Conservation (phyloP, 2,797 vertebrate species). For the Microctenopoma stevenorrisi region DNA sequence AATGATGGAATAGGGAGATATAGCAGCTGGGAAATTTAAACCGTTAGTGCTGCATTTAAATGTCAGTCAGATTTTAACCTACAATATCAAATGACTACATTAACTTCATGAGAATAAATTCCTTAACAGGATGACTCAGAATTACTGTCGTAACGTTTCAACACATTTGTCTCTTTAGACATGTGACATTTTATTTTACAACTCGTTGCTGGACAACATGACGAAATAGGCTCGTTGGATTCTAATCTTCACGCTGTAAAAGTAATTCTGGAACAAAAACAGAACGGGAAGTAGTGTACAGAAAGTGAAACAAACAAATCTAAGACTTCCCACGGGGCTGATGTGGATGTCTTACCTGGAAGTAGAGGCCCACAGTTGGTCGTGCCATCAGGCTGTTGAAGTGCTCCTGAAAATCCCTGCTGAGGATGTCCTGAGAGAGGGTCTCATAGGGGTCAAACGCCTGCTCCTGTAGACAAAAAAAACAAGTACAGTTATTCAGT, state of each 20-base stretch:
- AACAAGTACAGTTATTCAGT: not conserved
- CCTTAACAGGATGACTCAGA: too few relatives aligned
- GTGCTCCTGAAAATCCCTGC: conserved; percentile 91
- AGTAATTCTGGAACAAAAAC: not conserved
- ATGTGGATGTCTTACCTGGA: conserved; percentile 88
- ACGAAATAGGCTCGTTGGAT: too few relatives aligned
- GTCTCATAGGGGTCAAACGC: conserved; percentile 99
- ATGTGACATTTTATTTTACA: too few relatives aligned
- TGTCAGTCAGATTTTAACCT: not conserved
- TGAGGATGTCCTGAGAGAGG: conserved; percentile 96
- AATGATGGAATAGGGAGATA: not conserved
- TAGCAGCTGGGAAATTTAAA: not conserved
- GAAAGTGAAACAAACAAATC: too few relatives aligned
- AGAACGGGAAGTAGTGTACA: too few relatives aligned
- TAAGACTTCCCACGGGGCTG: not conserved
- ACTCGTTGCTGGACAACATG: too few relatives aligned
- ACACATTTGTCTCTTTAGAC: too few relatives aligned
- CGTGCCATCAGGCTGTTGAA: conserved; percentile 94
- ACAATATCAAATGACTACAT: too few relatives aligned
- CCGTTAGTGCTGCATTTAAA: not conserved
- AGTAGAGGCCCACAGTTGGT: conserved; percentile 90
- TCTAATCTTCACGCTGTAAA: too few relatives aligned
- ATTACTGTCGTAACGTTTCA: too few relatives aligned
- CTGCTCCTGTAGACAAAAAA: conserved; percentile 86
- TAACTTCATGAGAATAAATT: too few relatives aligned